Conservation (phyloP, 2,113 vertebrate genomes). For the Hassar affinis region DNA sequence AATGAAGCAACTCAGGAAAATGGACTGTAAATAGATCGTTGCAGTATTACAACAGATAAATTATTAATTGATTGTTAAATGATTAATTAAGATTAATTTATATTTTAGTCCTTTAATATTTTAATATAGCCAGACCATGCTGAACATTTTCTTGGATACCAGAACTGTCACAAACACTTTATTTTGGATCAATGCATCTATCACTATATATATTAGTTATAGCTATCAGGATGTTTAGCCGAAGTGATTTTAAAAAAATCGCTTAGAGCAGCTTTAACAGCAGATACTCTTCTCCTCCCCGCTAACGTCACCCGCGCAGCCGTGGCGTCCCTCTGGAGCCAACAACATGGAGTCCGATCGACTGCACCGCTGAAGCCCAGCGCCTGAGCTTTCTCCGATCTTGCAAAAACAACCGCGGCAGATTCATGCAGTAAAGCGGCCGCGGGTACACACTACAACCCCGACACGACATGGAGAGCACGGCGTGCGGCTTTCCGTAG, state of each 20-base stretch:
- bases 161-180: neutral
- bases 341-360: slow-evolving; percentile 76
- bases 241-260: neutral
- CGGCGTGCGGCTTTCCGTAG: slow-evolving; percentile 47
- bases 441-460: slow-evolving; percentile 46
- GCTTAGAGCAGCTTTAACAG: slow-evolving; percentile 52
- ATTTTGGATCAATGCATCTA: neutral
- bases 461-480: slow-evolving; percentile 59
- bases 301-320: slow-evolving; percentile 75
- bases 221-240: neutral
- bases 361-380: slow-evolving; percentile 53
- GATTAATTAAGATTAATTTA: too few species aligned
- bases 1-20: neutral
- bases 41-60: too few species aligned
- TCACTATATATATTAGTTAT: neutral
- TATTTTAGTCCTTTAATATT: too few species aligned
- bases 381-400: slow-evolving; percentile 32
- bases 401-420: slow-evolving; percentile 11
- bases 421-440: slow-evolving; percentile 51
- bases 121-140: neutral
- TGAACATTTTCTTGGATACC: neutral
- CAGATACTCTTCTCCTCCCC: slow-evolving; percentile 58
- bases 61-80: too few species aligned
- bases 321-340: slow-evolving; percentile 71
- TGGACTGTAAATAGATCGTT: neutral